Base-by-base conservation (phyloP, 2,888 invertebrate genomes). In the Selenia dentaria region DNA sequence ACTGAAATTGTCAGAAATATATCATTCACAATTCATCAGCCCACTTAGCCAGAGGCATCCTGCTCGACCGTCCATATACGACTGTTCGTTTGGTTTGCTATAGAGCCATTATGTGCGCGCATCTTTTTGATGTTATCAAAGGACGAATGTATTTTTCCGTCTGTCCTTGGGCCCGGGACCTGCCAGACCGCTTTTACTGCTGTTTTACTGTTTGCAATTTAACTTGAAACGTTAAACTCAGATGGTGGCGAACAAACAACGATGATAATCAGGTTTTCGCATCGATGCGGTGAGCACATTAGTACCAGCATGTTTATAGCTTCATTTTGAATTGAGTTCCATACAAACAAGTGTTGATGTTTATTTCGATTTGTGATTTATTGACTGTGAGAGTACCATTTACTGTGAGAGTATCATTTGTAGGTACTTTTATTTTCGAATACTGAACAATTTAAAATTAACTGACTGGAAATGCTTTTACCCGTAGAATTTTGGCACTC, bases 171-270 rank as follows among this genome's bases (percentile, higher is more conserved):
- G 65, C 65, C 22, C 62, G 59, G 60, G 73, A 79, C 79, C 75
- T 70, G 76, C 74, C 74, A 65, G 70, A 77, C 79, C 72, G 72
- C 82, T 83, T 85, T 84, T 84, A 86, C 79, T 54, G 74, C 71
- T 65, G 75, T 84, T 84, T 85, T 83, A 84, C 78, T 78, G 83
- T 79, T 80, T 64, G 82, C 85, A 83, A 85, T 88, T 83, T 82
- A 85, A 84, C 83, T 86, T 78, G 71, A 72, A 76, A 71, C 81
- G 76, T 83, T 75, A 81, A 78, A 80, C 77, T 76, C 70, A 61
- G 57, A 59, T 62, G 64, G 66, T 29, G 39, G 37, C 16, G 29
- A 70, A 74, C 82, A 76, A 80, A 78, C 79, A 78, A 70, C 72
- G 71, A 74, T 68, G 73, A 71, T 75, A 71, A 74, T 74, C 66